Evolutionary conservation across 2,888 invertebrate genomes (phyloP).

Genomic region (Trachelus iudaicus): DNA sequence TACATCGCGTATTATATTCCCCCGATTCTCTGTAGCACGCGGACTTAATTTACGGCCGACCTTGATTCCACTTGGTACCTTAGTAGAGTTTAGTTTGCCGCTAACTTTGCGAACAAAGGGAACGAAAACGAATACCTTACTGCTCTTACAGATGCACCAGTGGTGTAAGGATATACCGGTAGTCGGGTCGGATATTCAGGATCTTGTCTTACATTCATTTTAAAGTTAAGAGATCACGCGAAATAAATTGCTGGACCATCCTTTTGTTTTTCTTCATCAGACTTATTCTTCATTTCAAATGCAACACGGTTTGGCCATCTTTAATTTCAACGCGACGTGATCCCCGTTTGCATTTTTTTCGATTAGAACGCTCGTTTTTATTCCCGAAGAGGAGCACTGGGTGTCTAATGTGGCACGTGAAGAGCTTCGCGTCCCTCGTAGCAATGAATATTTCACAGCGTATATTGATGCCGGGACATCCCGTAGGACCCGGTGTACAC

Average conservation of each 20-base stretch:
- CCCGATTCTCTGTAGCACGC: slow-evolving; percentile 14
- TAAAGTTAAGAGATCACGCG: not conserved
- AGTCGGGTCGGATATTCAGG: not conserved
- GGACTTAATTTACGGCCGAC: slow-evolving; percentile 21
- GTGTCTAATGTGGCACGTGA: not conserved
- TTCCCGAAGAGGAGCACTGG: not conserved
- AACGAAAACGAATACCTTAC: not conserved
- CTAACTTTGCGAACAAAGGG: not conserved
- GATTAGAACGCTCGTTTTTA: not conserved
- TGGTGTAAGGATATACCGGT: not conserved
- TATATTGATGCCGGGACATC: slow-evolving; percentile 30
- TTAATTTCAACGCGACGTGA: not conserved
- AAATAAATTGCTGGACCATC: not conserved
- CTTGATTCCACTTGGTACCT: slow-evolving; percentile 14
- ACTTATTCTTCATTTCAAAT: not conserved
- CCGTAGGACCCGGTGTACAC: slow-evolving; percentile 15
- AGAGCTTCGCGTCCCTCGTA: not conserved
- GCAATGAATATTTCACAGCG: slow-evolving; percentile 35
- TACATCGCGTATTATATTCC: slow-evolving; percentile 16
- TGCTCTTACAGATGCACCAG: not conserved
- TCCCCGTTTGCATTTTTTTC: not conserved
- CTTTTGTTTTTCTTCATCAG: not conserved
- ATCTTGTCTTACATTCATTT: not conserved
- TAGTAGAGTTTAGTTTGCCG: not conserved
- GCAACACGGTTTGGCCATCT: not conserved